Conservation (phyloP, 2,888 invertebrate species). For the Kryphioiulus occultus region DNA sequence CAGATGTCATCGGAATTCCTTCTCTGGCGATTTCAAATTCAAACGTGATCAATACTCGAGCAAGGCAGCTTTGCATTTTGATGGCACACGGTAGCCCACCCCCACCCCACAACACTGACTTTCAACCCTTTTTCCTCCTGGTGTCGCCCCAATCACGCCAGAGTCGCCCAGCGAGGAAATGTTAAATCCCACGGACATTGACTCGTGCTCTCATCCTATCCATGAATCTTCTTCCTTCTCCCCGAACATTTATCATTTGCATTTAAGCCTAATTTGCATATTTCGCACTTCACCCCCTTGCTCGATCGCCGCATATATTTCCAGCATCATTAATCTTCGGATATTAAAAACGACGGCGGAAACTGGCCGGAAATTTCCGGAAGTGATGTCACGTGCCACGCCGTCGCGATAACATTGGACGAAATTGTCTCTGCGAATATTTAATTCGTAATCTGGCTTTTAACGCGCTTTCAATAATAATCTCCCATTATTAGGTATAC, state of each 20-base stretch:
- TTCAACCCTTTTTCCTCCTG: neutral
- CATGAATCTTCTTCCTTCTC: neutral
- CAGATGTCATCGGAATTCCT: neutral
- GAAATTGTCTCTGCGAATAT: neutral
- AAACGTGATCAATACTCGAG: neutral
- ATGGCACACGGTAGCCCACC: neutral
- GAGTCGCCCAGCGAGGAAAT: constrained; percentile 12
- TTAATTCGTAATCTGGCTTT: neutral
- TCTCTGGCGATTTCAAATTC: neutral
- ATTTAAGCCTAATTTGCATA: constrained; percentile 29
- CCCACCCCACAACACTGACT: neutral
- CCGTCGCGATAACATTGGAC: neutral
- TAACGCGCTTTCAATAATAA: neutral
- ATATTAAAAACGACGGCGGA: constrained; percentile 22
- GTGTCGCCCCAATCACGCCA: neutral
- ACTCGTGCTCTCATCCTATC: neutral
- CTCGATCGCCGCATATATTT: constrained; percentile 4
- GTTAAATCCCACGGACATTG: constrained; percentile 27
- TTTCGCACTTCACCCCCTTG: constrained; percentile 35
- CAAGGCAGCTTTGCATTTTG: neutral
- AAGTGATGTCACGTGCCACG: neutral
- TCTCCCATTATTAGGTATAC: neutral
- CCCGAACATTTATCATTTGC: neutral
- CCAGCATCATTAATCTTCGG: constrained; percentile 31
- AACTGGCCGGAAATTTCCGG: constrained; percentile 26